Evolutionary conservation across 2,113 vertebrate genomes (phyloP), one percentile per base, ranked within the genome.

Genomic region (Opisthocomus hoazin): DNA sequence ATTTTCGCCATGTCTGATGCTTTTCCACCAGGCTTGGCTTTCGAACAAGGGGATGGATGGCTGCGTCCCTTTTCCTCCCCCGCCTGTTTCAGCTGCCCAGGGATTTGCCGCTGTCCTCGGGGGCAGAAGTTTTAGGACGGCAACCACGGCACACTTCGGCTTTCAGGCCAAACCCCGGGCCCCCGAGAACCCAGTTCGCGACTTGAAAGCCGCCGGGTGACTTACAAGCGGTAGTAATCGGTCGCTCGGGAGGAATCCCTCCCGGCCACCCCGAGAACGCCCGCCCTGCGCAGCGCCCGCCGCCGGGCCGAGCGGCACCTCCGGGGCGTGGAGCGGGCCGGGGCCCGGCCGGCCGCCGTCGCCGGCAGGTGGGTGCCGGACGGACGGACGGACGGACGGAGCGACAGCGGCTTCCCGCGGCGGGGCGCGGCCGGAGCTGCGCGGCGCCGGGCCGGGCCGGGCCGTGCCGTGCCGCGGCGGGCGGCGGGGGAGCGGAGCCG

Each of bases 371-470:
- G 89, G 15, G 78, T 69, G 34, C 68, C 37, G 65, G 20, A 15
- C 37, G 65, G 23, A 21, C 12, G 71, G 48, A 32, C 15, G 32
- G 60, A 41, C 26, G 58, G 43, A 63, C 12, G 10, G 34, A 36
- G 8, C 75, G 37, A 50, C 61, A 19, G 2, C 19, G 36, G 61
- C 45, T 75, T 54, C 63, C 85, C 71, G 54, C 71, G 76, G 70
- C 27, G 65, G 88, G 90, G 88, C 64, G 94, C 84, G 78, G 78
- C 78, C 77, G 65, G 77, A 65, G 60, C 30, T 64, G 84, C 63
- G 43, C 71, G 83, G 92, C 87, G 73, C 56, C 43, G 56, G 39
- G 39, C 51, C 36, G 56, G 56, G 45, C 45, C 58, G 60, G 68
- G 53, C 73, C 32, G 56, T 48, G 45, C 45, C 58, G 60, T 60